These are phyloP conservation scores for Cyanocitta stelleri DNA, from an alignment of 2,113 vertebrate genomes.

Conservation along the genomic window DNA sequence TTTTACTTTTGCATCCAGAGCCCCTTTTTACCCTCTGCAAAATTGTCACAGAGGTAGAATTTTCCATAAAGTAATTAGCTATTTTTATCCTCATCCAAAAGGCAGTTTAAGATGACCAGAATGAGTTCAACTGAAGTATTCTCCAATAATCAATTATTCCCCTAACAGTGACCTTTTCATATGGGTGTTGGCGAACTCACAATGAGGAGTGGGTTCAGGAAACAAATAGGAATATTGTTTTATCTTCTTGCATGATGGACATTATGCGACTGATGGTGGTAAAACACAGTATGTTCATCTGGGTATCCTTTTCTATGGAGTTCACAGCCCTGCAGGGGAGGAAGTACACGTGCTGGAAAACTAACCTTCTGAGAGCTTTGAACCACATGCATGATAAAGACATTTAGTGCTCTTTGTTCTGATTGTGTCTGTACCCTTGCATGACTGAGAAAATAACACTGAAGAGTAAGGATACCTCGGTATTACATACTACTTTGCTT, in stretches of 20 bases:
- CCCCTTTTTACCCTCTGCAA: not conserved
- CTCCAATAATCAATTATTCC: not conserved
- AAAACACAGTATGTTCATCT: not conserved
- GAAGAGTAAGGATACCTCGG: rapidly evolving
- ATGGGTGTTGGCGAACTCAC: not conserved
- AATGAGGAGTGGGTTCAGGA: not conserved
- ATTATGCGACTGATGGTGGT: not conserved
- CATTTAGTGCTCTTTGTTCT: not conserved
- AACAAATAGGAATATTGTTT: not conserved
- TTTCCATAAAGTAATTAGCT: not conserved
- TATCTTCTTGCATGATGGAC: not conserved
- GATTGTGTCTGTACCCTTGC: not conserved
- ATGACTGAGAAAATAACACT: not conserved
- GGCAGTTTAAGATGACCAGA: not conserved
- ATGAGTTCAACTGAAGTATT: not conserved
- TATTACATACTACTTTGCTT: not conserved
- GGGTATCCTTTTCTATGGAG: not conserved
- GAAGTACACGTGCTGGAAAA: not conserved
- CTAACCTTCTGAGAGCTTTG: not conserved
- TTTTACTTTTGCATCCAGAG: not conserved
- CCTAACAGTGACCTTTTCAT: not conserved
- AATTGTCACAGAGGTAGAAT: not conserved
- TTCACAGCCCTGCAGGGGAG: not conserved
- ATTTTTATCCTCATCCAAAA: not conserved
- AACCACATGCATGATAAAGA: not conserved